phyloP scores from a whole-genome alignment of 2,113 vertebrate species.

The Menura novaehollandiae region DNA sequence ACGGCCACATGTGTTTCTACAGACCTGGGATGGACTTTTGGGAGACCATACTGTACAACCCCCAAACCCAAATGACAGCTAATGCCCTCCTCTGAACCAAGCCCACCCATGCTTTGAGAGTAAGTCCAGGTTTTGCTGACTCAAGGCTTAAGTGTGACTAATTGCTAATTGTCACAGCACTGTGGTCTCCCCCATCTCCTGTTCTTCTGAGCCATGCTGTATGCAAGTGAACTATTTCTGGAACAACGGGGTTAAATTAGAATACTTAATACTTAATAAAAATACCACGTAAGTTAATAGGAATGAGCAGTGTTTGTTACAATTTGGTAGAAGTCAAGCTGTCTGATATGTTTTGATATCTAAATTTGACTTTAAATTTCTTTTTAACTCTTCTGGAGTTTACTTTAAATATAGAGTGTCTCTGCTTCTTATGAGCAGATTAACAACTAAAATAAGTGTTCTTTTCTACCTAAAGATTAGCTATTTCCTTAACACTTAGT shows the following conservation, averaged over 20 bases:
- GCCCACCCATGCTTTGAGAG: not conserved
- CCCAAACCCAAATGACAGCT: not conserved
- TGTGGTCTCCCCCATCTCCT: not conserved
- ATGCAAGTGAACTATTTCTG: not conserved
- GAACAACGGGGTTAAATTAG: not conserved
- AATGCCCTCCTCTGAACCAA: not conserved
- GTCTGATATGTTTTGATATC: not conserved
- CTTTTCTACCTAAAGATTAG: not conserved
- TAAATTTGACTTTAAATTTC: not conserved
- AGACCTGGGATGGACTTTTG: rapidly evolving
- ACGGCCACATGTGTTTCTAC: rapidly evolving
- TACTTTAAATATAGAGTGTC: constrained; percentile 2
- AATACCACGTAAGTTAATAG: not conserved
- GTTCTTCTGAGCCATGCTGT: not conserved
- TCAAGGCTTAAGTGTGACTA: not conserved
- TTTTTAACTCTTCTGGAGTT: not conserved
- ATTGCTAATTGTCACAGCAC: not conserved
- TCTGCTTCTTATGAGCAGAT: not conserved
- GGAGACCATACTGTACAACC: not conserved
- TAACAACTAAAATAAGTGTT: constrained; percentile 21
- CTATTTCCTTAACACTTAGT: not conserved
- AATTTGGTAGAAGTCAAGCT: not conserved
- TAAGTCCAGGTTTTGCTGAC: not conserved
- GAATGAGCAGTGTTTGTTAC: not conserved
- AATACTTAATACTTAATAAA: not conserved